Evolutionary conservation across 2,113 vertebrate species (phyloP).

Genomic region (Mastomys coucha): DNA sequence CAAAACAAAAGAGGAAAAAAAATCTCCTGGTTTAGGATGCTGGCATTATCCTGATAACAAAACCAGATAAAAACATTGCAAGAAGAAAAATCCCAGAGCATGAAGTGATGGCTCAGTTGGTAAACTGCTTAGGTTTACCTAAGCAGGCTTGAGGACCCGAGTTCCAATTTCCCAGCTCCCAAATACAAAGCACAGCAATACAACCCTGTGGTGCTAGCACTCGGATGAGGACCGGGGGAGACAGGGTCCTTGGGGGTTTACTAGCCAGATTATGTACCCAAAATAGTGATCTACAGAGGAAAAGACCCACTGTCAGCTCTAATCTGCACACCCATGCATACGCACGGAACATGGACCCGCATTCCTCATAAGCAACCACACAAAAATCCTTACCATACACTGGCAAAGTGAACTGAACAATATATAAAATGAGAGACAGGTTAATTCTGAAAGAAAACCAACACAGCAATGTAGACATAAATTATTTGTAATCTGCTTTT

Average conservation of each 20-base stretch:
- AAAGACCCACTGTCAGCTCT: neutral
- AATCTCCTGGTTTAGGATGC: neutral
- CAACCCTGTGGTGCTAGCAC: neutral
- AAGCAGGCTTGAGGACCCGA: neutral
- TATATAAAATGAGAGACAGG: neutral
- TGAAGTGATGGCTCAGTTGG: neutral
- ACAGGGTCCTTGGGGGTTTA: no score
- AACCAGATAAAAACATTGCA: neutral
- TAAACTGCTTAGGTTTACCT: neutral
- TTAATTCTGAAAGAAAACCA: neutral
- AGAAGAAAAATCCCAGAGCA: neutral
- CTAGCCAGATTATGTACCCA: neutral
- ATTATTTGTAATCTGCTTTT: no score
- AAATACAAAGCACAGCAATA: no score
- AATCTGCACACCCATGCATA: neutral
- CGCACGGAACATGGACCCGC: neutral
- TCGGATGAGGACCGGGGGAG: neutral
- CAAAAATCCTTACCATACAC: neutral
- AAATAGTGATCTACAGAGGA: neutral
- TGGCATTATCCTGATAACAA: neutral
- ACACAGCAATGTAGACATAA: no score
- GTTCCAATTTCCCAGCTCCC: neutral
- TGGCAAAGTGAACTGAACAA: neutral
- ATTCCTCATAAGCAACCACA: neutral
- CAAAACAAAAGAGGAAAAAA: neutral